Conservation (phyloP, 2,888 invertebrate species). For the Palloptera scutellata region DNA sequence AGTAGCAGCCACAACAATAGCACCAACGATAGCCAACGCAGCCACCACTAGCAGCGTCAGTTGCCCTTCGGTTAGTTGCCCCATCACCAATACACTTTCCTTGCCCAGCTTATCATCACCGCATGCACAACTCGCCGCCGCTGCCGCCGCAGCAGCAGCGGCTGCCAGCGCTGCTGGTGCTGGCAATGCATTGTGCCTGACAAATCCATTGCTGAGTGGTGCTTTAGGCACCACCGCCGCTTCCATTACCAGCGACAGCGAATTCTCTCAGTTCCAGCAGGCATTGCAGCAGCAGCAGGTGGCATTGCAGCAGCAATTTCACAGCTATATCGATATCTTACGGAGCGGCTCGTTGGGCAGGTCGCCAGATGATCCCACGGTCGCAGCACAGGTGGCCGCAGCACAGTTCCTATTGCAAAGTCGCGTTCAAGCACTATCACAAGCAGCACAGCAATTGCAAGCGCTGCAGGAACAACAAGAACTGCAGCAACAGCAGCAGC, state of each 20-base stretch:
- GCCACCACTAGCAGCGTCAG: constrained; percentile 32
- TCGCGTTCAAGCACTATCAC: constrained; percentile 78
- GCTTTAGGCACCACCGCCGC: constrained; percentile 41
- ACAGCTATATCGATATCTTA: constrained; percentile 61
- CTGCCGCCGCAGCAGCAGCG: constrained; percentile 54
- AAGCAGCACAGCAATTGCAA: constrained; percentile 84
- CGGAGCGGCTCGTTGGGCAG: constrained; percentile 56
- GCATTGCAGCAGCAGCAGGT: constrained; percentile 61
- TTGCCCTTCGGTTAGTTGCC: neutral
- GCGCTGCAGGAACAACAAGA: constrained; percentile 77
- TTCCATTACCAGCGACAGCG: constrained; percentile 49
- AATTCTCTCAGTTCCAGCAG: constrained; percentile 60
- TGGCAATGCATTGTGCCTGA: constrained; percentile 38
- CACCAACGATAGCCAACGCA: constrained; percentile 39
- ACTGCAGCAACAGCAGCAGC: constrained; percentile 53
- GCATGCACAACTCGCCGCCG: constrained; percentile 37
- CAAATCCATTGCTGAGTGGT: constrained; percentile 49
- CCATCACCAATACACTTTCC: constrained; percentile 24
- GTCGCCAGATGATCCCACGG: constrained; percentile 55
- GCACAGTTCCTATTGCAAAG: constrained; percentile 82
- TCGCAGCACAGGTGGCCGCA: constrained; percentile 62
- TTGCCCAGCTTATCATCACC: constrained; percentile 3
- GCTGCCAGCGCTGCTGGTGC: constrained; percentile 41
- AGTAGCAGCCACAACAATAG: constrained; percentile 37
- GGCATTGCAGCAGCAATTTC: constrained; percentile 63